Percentiles rank a stretch among this genome's conserved stretches.
Evolutionary conservation across 2,113 vertebrate species (phyloP).

Genomic region (Brienomyrus brachyistius): DNA sequence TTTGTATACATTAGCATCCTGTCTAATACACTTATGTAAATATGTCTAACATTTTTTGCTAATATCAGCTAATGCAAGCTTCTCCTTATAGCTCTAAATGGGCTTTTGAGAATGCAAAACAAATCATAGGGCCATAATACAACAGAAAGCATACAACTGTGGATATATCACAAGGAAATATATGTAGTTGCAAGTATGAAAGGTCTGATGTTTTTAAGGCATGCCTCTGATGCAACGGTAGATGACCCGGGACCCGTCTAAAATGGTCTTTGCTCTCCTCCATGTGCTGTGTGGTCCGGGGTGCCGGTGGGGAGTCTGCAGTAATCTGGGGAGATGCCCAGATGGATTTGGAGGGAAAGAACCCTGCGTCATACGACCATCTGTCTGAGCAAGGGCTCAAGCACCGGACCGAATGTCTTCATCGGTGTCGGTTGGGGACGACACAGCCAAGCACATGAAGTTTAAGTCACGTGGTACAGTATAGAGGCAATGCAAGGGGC

Average conservation of each 20-base stretch:
- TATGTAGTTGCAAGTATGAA: background rate
- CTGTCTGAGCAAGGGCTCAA: constrained; percentile 29
- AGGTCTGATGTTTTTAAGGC: background rate
- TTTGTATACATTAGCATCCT: background rate
- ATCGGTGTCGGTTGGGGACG: background rate
- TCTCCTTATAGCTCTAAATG: background rate
- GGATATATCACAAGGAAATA: background rate
- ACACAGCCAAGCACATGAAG: background rate
- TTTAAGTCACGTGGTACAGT: background rate
- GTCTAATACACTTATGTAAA: background rate
- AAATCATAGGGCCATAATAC: background rate
- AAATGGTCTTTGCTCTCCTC: background rate
- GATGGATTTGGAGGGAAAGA: constrained; percentile 44
- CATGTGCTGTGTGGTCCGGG: background rate
- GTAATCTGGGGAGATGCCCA: constrained; percentile 2
- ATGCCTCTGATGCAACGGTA: background rate
- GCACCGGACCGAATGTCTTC: constrained; percentile 23
- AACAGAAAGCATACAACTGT: background rate
- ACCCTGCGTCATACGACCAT: constrained; percentile 56
- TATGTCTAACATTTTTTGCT: background rate
- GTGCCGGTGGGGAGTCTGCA: background rate
- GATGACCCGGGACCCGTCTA: background rate
- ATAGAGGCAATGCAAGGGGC: background rate
- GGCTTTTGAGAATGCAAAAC: background rate
- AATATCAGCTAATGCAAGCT: background rate